These are phyloP conservation scores for Macrochelys suwanniensis DNA, from an alignment of 2,797 vertebrate species.

Conservation along the genomic window DNA sequence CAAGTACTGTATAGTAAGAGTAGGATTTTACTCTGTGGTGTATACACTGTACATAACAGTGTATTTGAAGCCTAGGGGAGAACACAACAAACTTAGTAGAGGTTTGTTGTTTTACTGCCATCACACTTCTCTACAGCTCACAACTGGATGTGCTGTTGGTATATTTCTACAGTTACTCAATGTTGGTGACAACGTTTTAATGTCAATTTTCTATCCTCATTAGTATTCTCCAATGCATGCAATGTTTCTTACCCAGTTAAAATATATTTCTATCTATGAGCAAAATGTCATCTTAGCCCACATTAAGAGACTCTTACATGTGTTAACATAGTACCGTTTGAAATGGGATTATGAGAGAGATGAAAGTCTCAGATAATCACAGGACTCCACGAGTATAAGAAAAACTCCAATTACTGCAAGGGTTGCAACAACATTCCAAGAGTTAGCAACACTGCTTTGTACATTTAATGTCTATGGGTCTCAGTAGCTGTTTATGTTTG, in stretches of 20 bases:
- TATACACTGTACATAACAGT: not conserved
- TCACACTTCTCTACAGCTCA: not conserved
- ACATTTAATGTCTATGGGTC: too few relatives aligned
- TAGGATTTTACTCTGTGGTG: not conserved
- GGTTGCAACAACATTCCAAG: too few relatives aligned
- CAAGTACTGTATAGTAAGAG: not conserved
- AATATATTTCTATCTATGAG: rapidly evolving
- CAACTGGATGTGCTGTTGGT: rapidly evolving
- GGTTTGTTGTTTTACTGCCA: not conserved
- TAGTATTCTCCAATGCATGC: not conserved
- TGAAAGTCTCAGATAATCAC: not conserved
- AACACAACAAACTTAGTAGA: not conserved
- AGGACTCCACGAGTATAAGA: not conserved
- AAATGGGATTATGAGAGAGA: not conserved
- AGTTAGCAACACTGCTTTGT: too few relatives aligned
- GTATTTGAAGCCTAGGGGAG: not conserved
- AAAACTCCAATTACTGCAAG: too few relatives aligned
- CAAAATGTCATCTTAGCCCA: not conserved
- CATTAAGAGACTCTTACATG: too few relatives aligned
- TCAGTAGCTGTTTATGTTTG: too few relatives aligned
- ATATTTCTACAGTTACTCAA: not conserved
- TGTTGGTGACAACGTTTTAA: rapidly evolving
- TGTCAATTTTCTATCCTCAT: not conserved
- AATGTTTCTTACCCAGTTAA: not conserved
- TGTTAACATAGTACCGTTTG: too few relatives aligned